Conservation (phyloP, 2,797 vertebrate genomes). For the Steatocranus sp. region DNA sequence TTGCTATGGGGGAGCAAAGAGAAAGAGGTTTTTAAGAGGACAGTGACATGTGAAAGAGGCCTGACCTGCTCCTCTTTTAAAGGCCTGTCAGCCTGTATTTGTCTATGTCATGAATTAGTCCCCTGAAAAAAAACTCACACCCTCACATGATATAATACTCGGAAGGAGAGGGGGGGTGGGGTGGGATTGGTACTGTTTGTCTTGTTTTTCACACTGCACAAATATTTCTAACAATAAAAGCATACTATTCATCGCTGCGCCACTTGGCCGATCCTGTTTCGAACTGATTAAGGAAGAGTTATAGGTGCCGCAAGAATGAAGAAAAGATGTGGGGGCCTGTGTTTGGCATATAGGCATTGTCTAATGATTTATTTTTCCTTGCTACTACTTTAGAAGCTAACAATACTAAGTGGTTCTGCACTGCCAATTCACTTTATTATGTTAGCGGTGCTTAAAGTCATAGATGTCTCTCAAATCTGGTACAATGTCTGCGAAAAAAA, state of each 20-base stretch:
- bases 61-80: slow-evolving; percentile 37
- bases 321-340: neutral
- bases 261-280: slow-evolving; percentile 32
- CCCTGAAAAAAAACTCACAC: slow-evolving; percentile 49
- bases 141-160: slow-evolving; percentile 65
- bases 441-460: slow-evolving; percentile 13
- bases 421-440: slow-evolving; percentile 32
- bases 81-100: slow-evolving; percentile 61
- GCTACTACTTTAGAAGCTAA: slow-evolving; percentile 13
- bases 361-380: neutral
- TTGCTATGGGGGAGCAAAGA: slow-evolving; percentile 26
- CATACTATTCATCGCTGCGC: slow-evolving; percentile 46
- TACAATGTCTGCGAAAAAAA: neutral
- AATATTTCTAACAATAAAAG: slow-evolving; percentile 66
- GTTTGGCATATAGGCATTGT: slow-evolving; percentile 34
- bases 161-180: slow-evolving; percentile 65
- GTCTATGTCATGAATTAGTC: slow-evolving; percentile 63
- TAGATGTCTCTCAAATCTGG: neutral
- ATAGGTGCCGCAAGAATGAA: slow-evolving; percentile 24
- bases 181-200: no score
- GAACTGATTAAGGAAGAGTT: slow-evolving; percentile 46
- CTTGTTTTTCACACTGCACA: slow-evolving; percentile 63
- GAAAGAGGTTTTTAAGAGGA: slow-evolving; percentile 49
- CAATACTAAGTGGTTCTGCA: slow-evolving; percentile 34
- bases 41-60: slow-evolving; percentile 62